A percentile compares a stretch with the other conserved stretches of the same genome.
Evolutionary conservation across 2,113 vertebrate species (phyloP).

Genomic region (Marmota flaviventris): DNA sequence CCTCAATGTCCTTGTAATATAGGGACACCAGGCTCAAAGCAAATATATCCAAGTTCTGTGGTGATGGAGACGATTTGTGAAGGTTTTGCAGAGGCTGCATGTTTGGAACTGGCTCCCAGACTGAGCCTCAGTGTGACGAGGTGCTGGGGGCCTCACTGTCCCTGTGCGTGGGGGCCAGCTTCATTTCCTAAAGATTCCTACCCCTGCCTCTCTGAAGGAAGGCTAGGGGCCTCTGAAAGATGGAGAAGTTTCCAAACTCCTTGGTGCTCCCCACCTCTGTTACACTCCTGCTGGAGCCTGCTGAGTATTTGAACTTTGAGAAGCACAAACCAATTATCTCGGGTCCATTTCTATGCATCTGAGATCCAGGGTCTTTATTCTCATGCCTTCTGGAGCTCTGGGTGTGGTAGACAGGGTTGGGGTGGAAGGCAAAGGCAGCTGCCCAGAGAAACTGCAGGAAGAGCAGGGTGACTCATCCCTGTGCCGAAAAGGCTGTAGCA

Average conservation of each 20-base stretch:
- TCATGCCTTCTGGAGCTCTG: neutral
- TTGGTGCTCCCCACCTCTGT: fast-evolving
- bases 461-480: neutral
- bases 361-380: neutral
- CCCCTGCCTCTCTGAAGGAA: neutral
- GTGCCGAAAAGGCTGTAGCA: fast-evolving
- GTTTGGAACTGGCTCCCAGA: neutral
- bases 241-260: neutral
- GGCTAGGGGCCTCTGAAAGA: neutral
- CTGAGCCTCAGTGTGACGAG: neutral
- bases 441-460: fast-evolving
- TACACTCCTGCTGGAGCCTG: neutral
- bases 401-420: neutral
- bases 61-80: fast-evolving
- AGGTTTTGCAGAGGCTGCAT: neutral
- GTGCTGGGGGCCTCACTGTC: neutral
- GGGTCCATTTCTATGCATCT: neutral
- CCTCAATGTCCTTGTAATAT: fast-evolving
- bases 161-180: fast-evolving
- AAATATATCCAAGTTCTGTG: neutral
- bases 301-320: neutral
- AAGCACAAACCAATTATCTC: neutral
- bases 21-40: neutral
- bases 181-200: neutral
- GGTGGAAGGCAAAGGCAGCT: neutral